Evolutionary conservation across 2,113 vertebrate genomes (phyloP).

Genomic region (Ammospiza caudacuta): DNA sequence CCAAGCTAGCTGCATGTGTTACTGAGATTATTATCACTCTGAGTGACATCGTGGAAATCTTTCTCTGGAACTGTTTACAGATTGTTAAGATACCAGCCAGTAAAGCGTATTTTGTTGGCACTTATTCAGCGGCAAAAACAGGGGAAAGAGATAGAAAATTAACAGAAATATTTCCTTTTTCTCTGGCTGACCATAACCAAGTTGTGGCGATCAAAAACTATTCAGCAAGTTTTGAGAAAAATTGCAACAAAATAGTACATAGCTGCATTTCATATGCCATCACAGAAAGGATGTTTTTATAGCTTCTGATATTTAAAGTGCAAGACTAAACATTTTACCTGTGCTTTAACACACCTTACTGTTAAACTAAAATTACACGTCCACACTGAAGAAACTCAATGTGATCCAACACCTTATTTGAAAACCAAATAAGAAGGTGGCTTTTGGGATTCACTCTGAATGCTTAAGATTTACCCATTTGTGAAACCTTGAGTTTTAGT

Average conservation of each 20-base stretch:
- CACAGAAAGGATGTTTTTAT: background rate
- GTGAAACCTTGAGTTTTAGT: background rate
- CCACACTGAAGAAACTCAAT: background rate
- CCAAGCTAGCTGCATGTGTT: background rate
- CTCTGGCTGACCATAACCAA: background rate
- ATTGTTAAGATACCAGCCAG: conserved; percentile 30
- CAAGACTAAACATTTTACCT: background rate
- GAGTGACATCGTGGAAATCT: background rate
- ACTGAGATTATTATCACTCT: background rate
- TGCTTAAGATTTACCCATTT: background rate
- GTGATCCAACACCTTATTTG: background rate
- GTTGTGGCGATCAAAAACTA: background rate
- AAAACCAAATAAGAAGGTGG: background rate
- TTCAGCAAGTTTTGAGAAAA: conserved; percentile 10
- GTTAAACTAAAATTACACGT: background rate
- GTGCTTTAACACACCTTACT: background rate
- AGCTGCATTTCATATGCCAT: conserved; percentile 5
- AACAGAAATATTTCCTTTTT: background rate
- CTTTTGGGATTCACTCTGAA: background rate
- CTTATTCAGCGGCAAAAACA: background rate
- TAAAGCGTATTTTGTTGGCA: background rate
- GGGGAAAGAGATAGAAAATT: background rate
- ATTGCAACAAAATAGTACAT: background rate
- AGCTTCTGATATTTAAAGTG: background rate
- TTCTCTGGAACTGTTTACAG: background rate